A percentile compares a stretch with the other conserved stretches of the same genome.
phyloP scores from a whole-genome alignment of 1,140 invertebrate genomes.

The Drosophila persimilis region DNA sequence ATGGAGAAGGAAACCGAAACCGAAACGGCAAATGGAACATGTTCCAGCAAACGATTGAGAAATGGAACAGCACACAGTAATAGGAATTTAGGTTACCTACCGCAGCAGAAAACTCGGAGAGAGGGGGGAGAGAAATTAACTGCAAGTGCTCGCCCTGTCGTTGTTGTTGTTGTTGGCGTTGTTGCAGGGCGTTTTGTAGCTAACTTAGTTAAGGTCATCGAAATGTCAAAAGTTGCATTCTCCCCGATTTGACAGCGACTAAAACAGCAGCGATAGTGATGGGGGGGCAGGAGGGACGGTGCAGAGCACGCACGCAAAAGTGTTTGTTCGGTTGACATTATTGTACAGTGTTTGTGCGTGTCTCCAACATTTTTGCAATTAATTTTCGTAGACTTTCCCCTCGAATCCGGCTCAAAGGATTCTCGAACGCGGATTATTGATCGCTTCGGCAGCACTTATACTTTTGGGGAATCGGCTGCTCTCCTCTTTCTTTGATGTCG shows the following conservation, averaged over 20 bases:
- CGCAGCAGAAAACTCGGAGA: constrained; percentile 18
- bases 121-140: constrained; percentile 39
- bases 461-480: constrained; percentile 15
- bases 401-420: background rate
- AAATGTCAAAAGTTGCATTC: constrained; percentile 83
- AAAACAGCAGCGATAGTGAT: constrained; percentile 13
- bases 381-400: constrained; percentile 51
- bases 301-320: constrained; percentile 44
- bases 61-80: constrained; percentile 48
- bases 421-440: constrained; percentile 45
- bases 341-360: constrained; percentile 9
- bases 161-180: constrained; percentile 26
- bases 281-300: background rate
- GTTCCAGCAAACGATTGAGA: constrained; percentile 17
- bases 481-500: constrained; percentile 16
- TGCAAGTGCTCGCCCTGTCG: constrained; percentile 25
- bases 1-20: constrained; percentile 24
- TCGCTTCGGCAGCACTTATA: constrained; percentile 34
- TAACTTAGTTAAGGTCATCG: constrained; percentile 82
- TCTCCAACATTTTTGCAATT: constrained; percentile 46
- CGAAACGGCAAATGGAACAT: constrained; percentile 35
- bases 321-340: constrained; percentile 62
- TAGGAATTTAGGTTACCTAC: constrained; percentile 75
- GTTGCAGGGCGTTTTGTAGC: constrained; percentile 47
- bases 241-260: constrained; percentile 40